Base-by-base conservation (phyloP, 2,888 invertebrate genomes). In the Scaptomyza reducta region DNA sequence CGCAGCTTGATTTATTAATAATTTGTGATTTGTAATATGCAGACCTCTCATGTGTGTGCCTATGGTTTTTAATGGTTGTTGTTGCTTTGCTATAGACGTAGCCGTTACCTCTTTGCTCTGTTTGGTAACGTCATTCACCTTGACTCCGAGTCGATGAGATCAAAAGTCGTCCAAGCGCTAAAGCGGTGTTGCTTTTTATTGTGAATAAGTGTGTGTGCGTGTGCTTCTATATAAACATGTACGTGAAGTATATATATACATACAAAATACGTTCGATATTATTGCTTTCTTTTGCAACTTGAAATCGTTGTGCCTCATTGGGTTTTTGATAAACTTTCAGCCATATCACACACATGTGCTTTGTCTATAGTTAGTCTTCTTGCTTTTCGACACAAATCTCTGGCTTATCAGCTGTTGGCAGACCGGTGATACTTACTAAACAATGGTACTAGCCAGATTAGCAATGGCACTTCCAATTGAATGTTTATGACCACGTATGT, bases 61-160 rank as follows among this genome's bases (percentile, higher is more conserved):
- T 41, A 35, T 42, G 33, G 59, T 51, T 53, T 54, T 47, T 51
- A 60, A 18, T 18, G 31, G 31, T 74, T 67, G 67, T 56, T 74
- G 55, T 74, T 74, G 25, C 65, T 70, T 66, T 70, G 57, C 60
- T 38, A 22, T 58, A 54, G 31, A 46, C 50, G 45, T 51, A 44
- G 18, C 55, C 33, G 25, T 54, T 45, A 60, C 40, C 62, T 55
- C 66, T 61, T 59, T 59, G 58, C 67, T 65, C 51, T 67, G 63
- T 78, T 83, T 81, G 80, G 75, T 78, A 85, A 79, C 81, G 85
- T 84, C 79, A 82, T 81, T 81, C 79, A 82, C 85, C 85, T 82
- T 82, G 85, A 79, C 79, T 83, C 63, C 61, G 46, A 63, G 51
- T 65, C 79, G 66, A 41, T 44, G 65, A 70, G 84, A 72, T 59